Percentiles rank a stretch among this genome's conserved stretches.
phyloP scores from a whole-genome alignment of 2,797 vertebrate species.

The Agapornis canus region DNA sequence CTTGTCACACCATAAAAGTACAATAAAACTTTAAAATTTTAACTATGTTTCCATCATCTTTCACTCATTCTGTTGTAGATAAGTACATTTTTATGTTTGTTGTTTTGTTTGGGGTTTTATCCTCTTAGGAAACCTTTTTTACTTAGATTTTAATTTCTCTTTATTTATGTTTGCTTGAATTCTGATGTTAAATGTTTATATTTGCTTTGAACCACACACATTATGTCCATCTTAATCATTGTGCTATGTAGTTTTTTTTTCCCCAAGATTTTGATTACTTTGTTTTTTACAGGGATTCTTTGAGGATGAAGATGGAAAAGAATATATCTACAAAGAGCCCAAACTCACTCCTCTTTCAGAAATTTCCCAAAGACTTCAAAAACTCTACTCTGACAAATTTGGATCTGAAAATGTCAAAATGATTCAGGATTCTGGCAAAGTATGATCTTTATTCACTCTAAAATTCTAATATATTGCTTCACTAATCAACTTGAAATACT shows the following conservation, averaged over 20 bases:
- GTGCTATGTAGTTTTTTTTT: background rate
- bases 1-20: slow-evolving; percentile 50
- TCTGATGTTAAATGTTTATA: slow-evolving; percentile 41
- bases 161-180: slow-evolving; percentile 54
- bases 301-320: slow-evolving; percentile 97
- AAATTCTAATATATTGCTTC: background rate
- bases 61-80: background rate
- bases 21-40: slow-evolving; percentile 11
- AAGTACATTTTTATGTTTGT: background rate
- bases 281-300: slow-evolving; percentile 89
- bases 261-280: slow-evolving; percentile 21
- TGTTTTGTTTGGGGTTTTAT: background rate
- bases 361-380: slow-evolving; percentile 94
- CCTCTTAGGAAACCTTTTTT: slow-evolving; percentile 14
- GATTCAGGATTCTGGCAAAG: slow-evolving; percentile 97
- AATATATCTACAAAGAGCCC: slow-evolving; percentile 99
- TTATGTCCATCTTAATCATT: background rate
- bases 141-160: slow-evolving; percentile 36
- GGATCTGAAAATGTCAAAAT: slow-evolving; percentile 98
- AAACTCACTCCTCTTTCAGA: slow-evolving; percentile 97
- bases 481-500: background rate
- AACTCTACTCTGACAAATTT: slow-evolving; percentile 98
- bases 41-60: slow-evolving; percentile 60
- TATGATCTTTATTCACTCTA: slow-evolving; percentile 59
- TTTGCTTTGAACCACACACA: background rate